A percentile compares a stretch with the other conserved stretches of the same genome.
phyloP scores from a whole-genome alignment of 2,797 vertebrate species.

The Notamacropus eugenii region DNA sequence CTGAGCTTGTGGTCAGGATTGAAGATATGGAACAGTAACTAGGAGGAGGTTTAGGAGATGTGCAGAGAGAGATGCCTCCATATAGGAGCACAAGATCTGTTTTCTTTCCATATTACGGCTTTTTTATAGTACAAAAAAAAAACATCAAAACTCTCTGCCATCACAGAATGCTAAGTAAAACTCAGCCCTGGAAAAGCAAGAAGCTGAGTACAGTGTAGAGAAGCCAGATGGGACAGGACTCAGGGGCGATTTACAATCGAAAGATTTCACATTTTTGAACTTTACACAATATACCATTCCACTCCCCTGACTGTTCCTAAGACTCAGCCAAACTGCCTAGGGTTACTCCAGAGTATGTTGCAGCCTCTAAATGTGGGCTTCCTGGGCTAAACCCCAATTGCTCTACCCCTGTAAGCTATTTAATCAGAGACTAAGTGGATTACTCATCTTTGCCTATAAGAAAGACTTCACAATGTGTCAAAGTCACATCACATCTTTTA shows the following conservation, averaged over 20 bases:
- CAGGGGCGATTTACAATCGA: background rate
- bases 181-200: background rate
- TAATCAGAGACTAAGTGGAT: background rate
- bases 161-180: background rate
- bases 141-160: background rate
- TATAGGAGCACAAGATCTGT: background rate
- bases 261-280: background rate
- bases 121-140: background rate
- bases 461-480: background rate
- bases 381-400: background rate
- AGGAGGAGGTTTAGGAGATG: background rate
- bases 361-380: background rate
- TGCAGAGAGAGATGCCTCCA: background rate
- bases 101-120: background rate
- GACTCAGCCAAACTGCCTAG: background rate
- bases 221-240: background rate
- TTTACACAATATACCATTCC: background rate
- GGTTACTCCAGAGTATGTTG: background rate
- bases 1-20: background rate
- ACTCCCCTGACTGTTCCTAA: background rate
- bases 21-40: background rate
- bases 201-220: background rate
- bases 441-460: background rate
- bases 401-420: background rate
- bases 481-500: background rate